A percentile compares a stretch with the other conserved stretches of the same genome.
Evolutionary conservation across 1,140 invertebrate species (phyloP).

Genomic region (Eurosta solidaginis): DNA sequence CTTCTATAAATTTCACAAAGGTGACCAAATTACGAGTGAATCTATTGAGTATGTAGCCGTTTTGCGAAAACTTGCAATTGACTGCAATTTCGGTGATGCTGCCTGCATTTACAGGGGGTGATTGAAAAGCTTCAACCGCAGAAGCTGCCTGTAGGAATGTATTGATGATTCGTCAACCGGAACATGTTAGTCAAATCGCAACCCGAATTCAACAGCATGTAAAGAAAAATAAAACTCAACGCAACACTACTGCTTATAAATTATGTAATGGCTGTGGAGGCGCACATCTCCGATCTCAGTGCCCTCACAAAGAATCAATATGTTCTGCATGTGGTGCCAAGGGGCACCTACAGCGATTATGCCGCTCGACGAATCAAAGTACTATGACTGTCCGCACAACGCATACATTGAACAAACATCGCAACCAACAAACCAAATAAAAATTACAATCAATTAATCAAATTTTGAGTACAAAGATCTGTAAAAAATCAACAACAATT

Average conservation of each 20-base stretch:
- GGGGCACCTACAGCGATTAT: background rate
- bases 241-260: background rate
- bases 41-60: slow-evolving; percentile 38
- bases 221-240: background rate
- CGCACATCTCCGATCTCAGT: background rate
- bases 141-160: background rate
- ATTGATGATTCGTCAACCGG: background rate
- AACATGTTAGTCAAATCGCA: background rate
- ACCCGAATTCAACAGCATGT: background rate
- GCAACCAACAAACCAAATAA: too few relatives aligned
- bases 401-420: too few relatives aligned
- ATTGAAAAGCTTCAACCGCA: background rate
- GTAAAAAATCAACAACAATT: background rate
- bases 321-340: background rate
- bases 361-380: background rate
- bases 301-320: background rate
- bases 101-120: background rate
- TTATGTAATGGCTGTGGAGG: background rate
- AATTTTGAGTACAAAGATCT: background rate
- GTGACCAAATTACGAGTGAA: slow-evolving; percentile 7
- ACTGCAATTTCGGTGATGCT: slow-evolving; percentile 39
- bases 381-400: too few relatives aligned
- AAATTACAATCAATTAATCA: too few relatives aligned
- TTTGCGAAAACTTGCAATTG: slow-evolving; percentile 35
- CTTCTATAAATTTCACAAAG: background rate